Conservation (phyloP, 1,140 invertebrate species). For the Leptestheria dahalacensis region DNA sequence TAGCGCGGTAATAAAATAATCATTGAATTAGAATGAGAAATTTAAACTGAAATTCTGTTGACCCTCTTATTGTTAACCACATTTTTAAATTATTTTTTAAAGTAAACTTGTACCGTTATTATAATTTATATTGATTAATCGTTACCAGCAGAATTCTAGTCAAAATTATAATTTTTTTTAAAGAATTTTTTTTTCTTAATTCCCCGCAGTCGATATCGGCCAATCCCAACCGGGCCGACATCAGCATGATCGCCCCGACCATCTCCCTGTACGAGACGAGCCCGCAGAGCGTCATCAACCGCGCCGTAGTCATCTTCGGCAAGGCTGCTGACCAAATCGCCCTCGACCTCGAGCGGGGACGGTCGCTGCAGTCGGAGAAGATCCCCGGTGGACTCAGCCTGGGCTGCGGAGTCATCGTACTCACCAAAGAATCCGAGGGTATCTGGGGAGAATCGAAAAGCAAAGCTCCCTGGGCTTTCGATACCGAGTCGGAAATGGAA, state of each 20-base stretch:
- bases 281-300: slow-evolving; percentile 30
- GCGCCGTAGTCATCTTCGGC: slow-evolving; percentile 34
- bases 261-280: slow-evolving; percentile 1
- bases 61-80: too few relatives aligned
- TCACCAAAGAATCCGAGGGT: neutral
- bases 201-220: neutral
- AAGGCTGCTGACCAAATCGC: slow-evolving; percentile 29
- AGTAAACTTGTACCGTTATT: neutral
- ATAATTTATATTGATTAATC: neutral
- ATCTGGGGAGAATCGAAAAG: neutral
- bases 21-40: too few relatives aligned
- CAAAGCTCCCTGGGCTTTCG: neutral
- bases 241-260: neutral
- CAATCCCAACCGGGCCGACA: neutral
- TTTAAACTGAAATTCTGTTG: too few relatives aligned
- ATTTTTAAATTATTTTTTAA: too few relatives aligned
- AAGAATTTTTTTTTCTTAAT: neutral
- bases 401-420: slow-evolving; percentile 34
- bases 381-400: slow-evolving; percentile 33
- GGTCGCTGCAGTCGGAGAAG: neutral
- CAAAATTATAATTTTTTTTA: neutral
- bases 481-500: neutral
- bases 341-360: too few relatives aligned
- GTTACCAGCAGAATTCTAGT: too few relatives aligned
- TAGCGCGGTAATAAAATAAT: too few relatives aligned